Evolutionary conservation across 2,113 vertebrate genomes (phyloP).

Genomic region (Ginglymostoma cirratum): DNA sequence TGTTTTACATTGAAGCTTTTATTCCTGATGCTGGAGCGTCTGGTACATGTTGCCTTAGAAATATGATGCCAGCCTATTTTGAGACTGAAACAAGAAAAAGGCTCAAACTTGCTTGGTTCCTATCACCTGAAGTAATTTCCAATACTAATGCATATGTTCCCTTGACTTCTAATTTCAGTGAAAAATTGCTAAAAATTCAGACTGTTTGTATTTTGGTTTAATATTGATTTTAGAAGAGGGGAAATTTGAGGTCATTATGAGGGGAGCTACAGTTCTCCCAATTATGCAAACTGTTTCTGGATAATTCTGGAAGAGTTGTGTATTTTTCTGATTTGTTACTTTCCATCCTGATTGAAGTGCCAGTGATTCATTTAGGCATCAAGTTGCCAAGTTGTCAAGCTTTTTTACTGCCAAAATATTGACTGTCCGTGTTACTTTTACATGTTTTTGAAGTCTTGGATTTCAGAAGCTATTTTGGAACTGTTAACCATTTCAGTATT

Average conservation of each 20-base stretch:
- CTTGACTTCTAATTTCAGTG: neutral
- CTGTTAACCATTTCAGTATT: slow-evolving; percentile 7
- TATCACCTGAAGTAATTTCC: neutral
- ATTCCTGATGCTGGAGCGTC: neutral
- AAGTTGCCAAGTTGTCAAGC: neutral
- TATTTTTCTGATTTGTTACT: neutral
- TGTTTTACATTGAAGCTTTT: neutral
- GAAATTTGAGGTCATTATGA: too few relatives aligned
- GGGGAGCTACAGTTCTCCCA: neutral
- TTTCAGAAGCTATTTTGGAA: slow-evolving; percentile 6
- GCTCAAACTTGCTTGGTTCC: neutral
- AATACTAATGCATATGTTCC: neutral
- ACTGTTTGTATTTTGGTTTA: neutral
- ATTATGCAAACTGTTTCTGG: neutral
- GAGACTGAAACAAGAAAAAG: neutral
- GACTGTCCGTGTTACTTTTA: neutral
- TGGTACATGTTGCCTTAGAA: neutral
- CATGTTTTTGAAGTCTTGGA: slow-evolving; percentile 2
- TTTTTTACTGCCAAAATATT: slow-evolving; percentile 16
- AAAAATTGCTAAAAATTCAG: neutral
- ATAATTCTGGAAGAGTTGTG: neutral
- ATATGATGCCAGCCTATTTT: neutral
- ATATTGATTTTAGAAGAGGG: neutral
- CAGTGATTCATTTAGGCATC: neutral
- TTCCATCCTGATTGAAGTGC: neutral